phyloP scores from a whole-genome alignment of 2,888 invertebrate genomes.

The Pachliopta kotzebuea region DNA sequence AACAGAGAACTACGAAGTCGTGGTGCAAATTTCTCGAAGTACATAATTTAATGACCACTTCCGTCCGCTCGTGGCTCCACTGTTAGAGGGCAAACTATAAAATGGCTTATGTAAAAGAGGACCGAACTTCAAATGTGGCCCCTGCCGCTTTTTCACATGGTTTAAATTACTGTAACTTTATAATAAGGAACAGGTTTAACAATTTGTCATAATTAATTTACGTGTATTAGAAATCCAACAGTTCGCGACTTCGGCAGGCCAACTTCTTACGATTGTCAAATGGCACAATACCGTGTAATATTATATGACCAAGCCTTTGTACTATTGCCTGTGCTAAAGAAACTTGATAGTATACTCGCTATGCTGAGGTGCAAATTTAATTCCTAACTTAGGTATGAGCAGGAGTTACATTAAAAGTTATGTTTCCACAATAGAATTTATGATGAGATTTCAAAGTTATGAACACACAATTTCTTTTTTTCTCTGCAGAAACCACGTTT shows the following conservation, averaged over 20 bases:
- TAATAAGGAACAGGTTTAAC: slow-evolving; percentile 24
- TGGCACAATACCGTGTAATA: slow-evolving; percentile 53
- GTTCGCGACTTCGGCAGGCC: slow-evolving; percentile 49
- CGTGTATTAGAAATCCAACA: slow-evolving; percentile 51
- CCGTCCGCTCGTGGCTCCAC: slow-evolving; percentile 36
- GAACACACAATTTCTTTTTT: not conserved
- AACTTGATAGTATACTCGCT: slow-evolving; percentile 37
- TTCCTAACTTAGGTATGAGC: slow-evolving; percentile 5
- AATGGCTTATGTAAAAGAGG: slow-evolving; percentile 28
- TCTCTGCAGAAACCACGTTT: no score
- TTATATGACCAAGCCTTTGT: slow-evolving; percentile 49
- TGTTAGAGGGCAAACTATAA: slow-evolving; percentile 42
- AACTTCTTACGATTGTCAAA: slow-evolving; percentile 63
- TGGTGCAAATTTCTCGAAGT: slow-evolving; percentile 47
- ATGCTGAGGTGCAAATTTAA: slow-evolving; percentile 33
- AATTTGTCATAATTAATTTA: slow-evolving; percentile 37
- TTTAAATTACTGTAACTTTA: slow-evolving; percentile 22
- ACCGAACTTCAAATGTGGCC: slow-evolving; percentile 24
- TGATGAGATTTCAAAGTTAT: slow-evolving; percentile 4
- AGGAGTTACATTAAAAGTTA: slow-evolving; percentile 11
- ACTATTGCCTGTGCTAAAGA: slow-evolving; percentile 43
- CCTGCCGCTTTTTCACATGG: slow-evolving; percentile 32
- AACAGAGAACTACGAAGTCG: slow-evolving; percentile 30
- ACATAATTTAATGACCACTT: slow-evolving; percentile 52
- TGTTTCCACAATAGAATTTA: slow-evolving; percentile 2